Evolutionary conservation across 2,888 invertebrate genomes (phyloP), one percentile per base, ranked within the genome.

Genomic region (Thereva unica): DNA sequence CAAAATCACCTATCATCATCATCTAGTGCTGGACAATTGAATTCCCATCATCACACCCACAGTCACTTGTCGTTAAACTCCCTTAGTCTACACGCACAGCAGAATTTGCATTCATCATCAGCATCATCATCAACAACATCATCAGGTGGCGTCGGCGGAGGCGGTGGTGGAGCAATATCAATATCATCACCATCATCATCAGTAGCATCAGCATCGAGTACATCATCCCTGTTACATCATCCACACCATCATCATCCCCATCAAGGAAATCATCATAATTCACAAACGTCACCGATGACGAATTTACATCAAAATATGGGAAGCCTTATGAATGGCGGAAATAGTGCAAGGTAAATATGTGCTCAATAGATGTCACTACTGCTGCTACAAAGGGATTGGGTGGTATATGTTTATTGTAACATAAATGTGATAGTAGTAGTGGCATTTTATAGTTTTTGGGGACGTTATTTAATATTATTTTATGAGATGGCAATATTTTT

Each of bases 281-380:
- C 79, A 44, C 77, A 79, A 72, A 74, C 79, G 23, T 78, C 80
- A 71, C 77, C 80, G 72, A 80, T 80, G 74, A 78, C 79, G 71
- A 80, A 80, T 73, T 73, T 80, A 66, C 80, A 80, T 70, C 80
- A 80, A 70, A 80, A 80, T 44, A 80, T 80, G 79, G 80, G 80
- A 64, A 78, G 77, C 56, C 75, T 80, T 38, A 80, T 80, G 80
- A 80, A 80, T 74, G 78, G 77, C 66, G 80, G 80, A 67, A 79
- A 77, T 69, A 80, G 79, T 67, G 80, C 80, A 73, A 80, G 80
- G 79, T 80, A 72, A 74, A 38, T 52, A 37, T 9, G n/a, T 2
- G 6, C 44, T 7, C 35, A n/a, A 65, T 64, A 45, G 4, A 42
- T 47, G 55, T 65, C 41, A 40, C 5, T 38, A 56, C 49, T 35